Base-by-base conservation (phyloP, 2,797 vertebrate species). In the Melanotaenia maccullochi region DNA sequence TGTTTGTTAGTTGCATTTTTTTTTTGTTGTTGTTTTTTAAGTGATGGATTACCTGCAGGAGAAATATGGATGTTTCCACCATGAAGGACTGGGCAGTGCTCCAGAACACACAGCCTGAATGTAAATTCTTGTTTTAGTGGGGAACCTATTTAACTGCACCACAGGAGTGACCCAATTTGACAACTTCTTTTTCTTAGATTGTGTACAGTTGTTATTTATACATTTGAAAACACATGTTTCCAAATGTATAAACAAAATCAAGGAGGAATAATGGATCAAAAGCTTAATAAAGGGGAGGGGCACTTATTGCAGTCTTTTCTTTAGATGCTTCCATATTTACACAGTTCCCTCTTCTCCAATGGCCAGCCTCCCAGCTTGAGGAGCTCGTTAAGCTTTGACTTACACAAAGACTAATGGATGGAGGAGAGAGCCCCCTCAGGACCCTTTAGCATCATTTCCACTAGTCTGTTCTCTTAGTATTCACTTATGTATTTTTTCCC, bases 371-470 rank as follows among this genome's bases (percentile, higher is more conserved):
- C 82, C 77, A 81, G 91, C 86, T 85, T 22, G 73, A 88, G 84
- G 82, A 92, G 90, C 87, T 90, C 75, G 86, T 92, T 91, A 91
- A 90, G 89, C 83, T 87, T 87, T 88, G 89, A 85, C 90, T 93
- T 89, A 85, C 84, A 89, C 87, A 84, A 87, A 90, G 83, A 86
- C 92, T 93, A 94, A 93, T 92, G 89, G 90, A 93, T 92, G 85
- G 85, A 83, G 79, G 83, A 85, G 86, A 89, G 79, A 78, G 85
- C 82, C 84, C 92, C 91, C 91, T 87, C 85, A 92, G 93, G 93
- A 91, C 90, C 87, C 82, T 93, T 93, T 92, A 93, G 83, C 81
- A 87, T 86, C 82, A 76, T 92, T 93, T 93, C 87, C 86, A 89
- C 88, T 88, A 82, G 90, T 89, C 84, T 75, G 75, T 80, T 88